Percentiles rank a stretch among this genome's conserved stretches.
Conservation (phyloP, 2,113 vertebrate genomes). For the Leucopsar rothschildi region DNA sequence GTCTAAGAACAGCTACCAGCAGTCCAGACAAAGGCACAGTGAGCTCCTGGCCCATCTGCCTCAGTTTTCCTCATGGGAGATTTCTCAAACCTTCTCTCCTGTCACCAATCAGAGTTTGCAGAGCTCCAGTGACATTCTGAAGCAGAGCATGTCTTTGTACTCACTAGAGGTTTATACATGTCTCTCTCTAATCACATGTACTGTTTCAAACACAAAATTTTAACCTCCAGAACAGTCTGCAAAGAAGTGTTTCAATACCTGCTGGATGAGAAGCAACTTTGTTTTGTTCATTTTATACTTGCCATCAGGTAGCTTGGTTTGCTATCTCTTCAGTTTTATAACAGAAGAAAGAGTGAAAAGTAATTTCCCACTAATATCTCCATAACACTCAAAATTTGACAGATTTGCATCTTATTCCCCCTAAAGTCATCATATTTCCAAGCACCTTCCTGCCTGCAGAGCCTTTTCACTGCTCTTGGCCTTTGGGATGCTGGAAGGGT, state of each 20-base stretch:
- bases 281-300: background rate
- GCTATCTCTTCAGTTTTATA: background rate
- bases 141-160: background rate
- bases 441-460: background rate
- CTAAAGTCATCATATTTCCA: background rate
- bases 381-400: background rate
- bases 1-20: background rate
- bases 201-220: background rate
- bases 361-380: background rate
- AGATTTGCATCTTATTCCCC: background rate
- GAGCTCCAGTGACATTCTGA: background rate
- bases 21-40: background rate
- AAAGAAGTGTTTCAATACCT: background rate
- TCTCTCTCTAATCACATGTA: background rate
- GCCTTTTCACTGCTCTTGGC: background rate
- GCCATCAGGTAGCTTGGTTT: background rate
- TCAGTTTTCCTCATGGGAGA: background rate
- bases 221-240: background rate
- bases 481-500: background rate
- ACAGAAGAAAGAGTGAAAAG: background rate
- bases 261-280: background rate
- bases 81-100: background rate
- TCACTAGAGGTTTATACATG: background rate
- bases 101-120: background rate
- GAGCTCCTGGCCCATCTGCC: background rate